A percentile compares a stretch with the other conserved stretches of the same genome.
phyloP scores from a whole-genome alignment of 2,113 vertebrate genomes.

The Ictalurus punctatus region DNA sequence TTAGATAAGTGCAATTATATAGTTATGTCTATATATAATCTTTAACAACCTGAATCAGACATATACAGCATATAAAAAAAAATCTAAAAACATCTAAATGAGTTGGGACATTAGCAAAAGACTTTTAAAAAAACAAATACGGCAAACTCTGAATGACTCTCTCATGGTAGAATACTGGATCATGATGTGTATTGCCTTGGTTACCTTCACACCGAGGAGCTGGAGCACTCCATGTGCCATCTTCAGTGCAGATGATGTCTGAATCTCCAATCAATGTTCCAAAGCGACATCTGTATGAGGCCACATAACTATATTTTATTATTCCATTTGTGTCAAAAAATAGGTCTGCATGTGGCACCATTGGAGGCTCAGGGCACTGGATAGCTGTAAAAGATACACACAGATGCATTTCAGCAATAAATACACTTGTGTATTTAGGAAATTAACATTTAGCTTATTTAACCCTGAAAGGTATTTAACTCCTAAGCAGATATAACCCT shows the following conservation, averaged over 20 bases:
- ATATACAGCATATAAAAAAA: too few species aligned
- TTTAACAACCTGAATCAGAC: neutral
- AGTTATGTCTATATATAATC: neutral
- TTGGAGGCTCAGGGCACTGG: slow-evolving; percentile 59
- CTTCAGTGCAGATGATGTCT: slow-evolving; percentile 63
- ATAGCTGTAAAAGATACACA: slow-evolving; percentile 57
- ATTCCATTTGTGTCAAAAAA: neutral
- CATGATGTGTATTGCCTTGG: neutral
- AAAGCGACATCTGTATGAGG: slow-evolving; percentile 57
- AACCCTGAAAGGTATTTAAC: neutral
- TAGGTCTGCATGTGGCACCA: slow-evolving; percentile 27
- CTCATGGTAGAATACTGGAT: neutral
- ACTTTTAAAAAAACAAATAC: neutral
- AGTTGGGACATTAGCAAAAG: neutral
- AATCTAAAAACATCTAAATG: neutral
- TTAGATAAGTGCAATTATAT: too few species aligned
- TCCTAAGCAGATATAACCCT: neutral
- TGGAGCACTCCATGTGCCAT: slow-evolving; percentile 67
- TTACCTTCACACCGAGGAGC: slow-evolving; percentile 68
- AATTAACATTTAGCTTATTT: neutral
- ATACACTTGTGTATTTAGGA: neutral
- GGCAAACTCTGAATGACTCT: neutral
- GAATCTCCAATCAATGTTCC: slow-evolving; percentile 59
- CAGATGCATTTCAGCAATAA: slow-evolving; percentile 2
- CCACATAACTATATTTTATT: slow-evolving; percentile 47